Evolutionary conservation across 2,888 invertebrate species (phyloP), one percentile per base, ranked within the genome.

Genomic region (Strigamia crassipes): DNA sequence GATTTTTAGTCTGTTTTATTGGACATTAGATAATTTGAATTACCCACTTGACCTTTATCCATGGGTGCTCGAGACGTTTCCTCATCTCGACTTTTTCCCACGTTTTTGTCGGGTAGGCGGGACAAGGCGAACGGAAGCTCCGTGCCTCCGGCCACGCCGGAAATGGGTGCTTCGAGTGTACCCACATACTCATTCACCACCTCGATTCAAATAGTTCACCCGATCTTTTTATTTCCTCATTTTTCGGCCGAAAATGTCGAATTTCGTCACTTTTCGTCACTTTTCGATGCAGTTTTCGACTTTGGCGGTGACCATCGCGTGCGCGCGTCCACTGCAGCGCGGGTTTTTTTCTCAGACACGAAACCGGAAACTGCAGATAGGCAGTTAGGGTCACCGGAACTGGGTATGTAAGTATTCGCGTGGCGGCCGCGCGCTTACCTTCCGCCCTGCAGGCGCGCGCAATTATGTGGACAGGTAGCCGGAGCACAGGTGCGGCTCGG

Each of bases 381-480:
- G 61, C 61, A 61, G 61, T 18, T 61, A 23, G 61, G 61, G 18
- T 38, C 41, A 42, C 79, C 79, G 79, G 79, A 79, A 79, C 41
- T 79, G 38, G 79, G 34, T 79, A 78, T 31, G 13, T 61, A 61
- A 61, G 23, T 61, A 61, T 23, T 79, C 79, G 79, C 79, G 79
- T 79, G 79, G 79, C 79, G 79, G 42, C 79, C 41, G 21, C 21
- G 42, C 79, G 79, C 79, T 18, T 23, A 61, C 61, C 61, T 61
- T 61, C 61, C 61, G 61, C 61, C 61, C 61, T 61, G 61, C 61
- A 42, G 79, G 41, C 79, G 79, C 79, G 34, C 41, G 79, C 79
- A 79, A 79, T 79, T 79, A 79, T 41, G 79, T 18, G 79, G 79
- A 38, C 79, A 38, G 46, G 79, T 79, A 42, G 79, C 79, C 8